Base-by-base conservation (phyloP, 2,113 vertebrate species). In the Caranx ignobilis region DNA sequence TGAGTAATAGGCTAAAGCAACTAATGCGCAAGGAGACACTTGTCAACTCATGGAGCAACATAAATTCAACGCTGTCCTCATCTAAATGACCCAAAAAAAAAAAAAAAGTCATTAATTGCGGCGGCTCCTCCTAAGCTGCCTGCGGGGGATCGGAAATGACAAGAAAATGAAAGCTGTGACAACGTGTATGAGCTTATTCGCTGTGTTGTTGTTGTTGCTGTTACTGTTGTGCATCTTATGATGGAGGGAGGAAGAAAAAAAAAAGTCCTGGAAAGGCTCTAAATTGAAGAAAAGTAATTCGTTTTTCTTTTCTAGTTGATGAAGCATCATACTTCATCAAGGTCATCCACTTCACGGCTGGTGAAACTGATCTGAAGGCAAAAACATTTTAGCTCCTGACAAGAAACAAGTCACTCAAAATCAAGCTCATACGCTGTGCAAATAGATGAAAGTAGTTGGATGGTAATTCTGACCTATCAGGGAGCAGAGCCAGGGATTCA, bases 81-180 rank as follows among this genome's bases (percentile, higher is more conserved):
- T 84, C 54, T 78, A 87, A 90, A 93, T 90, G 62, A 87, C 83
- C 77, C 86, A 89, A 87, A 66, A 66, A 85, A 91, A 86, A 72
- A 89, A 87, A 66, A 66, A 85, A 91, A 86, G 74, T 85, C 57
- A 88, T 93, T 91, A 89, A 90, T 89, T 90, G 77, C 74, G 13
- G 64, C 43, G 9, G 48, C 66, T 89, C 72, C 72, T 86, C 71
- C 77, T 77, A 80, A 87, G 79, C 73, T 88, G 87, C 67, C 87
- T 79, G 73, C 76, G 78, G 90, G 82, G 71, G 85, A 90, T 91
- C 63, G 6, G 55, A 87, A 48, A 88, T 92, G 92, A 90, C 87
- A 91, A 83, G 77, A 87, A 91, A 92, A 92, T 92, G 75, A 89
- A 92, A 89, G 69, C 65, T 82, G 41, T 89, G 91, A 91, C 90